These are phyloP conservation scores for Sternarchorhynchus goeldii DNA, from an alignment of 2,797 vertebrate species.

Conservation along the genomic window DNA sequence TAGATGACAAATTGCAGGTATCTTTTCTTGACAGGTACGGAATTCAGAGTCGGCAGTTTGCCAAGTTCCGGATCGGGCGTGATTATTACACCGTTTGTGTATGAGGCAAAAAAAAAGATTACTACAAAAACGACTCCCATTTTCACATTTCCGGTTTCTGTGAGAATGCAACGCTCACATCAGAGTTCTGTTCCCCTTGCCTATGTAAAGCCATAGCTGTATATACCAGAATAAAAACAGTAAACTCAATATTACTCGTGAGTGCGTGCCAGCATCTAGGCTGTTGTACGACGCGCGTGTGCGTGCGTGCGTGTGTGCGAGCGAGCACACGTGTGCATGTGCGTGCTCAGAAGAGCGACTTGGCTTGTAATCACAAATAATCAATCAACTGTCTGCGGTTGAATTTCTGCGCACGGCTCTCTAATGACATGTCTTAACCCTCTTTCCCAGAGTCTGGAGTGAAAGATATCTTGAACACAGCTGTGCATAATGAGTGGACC, in stretches of 20 bases:
- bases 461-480: conserved; percentile 66
- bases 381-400: too few species aligned
- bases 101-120: conserved; percentile 27
- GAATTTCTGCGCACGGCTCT: conserved; percentile 16
- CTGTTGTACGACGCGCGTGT: too few species aligned
- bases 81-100: conserved; percentile 62
- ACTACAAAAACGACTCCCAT: conserved; percentile 9
- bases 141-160: conserved; percentile 31
- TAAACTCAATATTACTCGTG: too few species aligned
- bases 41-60: conserved; percentile 60
- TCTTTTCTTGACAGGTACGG: conserved; percentile 70
- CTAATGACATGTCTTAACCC: conserved; percentile 41
- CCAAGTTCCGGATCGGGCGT: conserved; percentile 62
- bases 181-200: conserved; percentile 4
- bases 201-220: too few species aligned
- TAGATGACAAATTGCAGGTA: conserved; percentile 79
- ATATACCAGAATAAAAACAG: too few species aligned
- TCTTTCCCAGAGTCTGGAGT: conserved; percentile 20
- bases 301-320: not conserved
- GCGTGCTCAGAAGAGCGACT: not conserved
- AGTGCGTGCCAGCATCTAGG: not conserved
- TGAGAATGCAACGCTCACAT: conserved; percentile 21
- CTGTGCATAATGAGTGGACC: conserved; percentile 69
- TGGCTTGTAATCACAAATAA: conserved; percentile 11
- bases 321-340: conserved; percentile 13